These are phyloP conservation scores for Dipodomys merriami DNA, from an alignment of 2,113 vertebrate species.

Conservation along the genomic window DNA sequence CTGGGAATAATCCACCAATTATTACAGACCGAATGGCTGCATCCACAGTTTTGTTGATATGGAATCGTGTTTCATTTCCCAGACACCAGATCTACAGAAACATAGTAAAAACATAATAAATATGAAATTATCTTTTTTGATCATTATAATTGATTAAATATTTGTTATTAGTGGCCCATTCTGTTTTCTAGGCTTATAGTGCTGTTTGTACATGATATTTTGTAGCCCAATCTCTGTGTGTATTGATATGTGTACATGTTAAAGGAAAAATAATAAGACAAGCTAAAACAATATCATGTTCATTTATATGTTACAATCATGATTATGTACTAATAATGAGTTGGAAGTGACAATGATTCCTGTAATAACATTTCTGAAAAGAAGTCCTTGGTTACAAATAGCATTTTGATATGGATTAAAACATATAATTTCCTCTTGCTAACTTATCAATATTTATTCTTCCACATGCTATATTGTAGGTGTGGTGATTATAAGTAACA, in stretches of 20 bases:
- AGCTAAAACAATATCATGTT: neutral
- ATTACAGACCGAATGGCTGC: conserved; percentile 97
- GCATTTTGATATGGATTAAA: conserved; percentile 31
- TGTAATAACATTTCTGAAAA: neutral
- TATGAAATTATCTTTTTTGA: neutral
- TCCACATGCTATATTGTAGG: neutral
- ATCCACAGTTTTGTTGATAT: conserved; percentile 98
- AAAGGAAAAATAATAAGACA: neutral
- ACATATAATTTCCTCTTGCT: neutral
- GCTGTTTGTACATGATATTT: neutral
- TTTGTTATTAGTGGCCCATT: neutral
- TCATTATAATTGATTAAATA: neutral
- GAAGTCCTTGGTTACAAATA: neutral
- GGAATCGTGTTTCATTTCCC: conserved; percentile 98
- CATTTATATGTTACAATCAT: neutral
- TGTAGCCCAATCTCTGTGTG: neutral
- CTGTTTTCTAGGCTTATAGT: neutral
- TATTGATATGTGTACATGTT: neutral
- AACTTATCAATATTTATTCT: conserved; percentile 46
- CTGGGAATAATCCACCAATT: conserved; percentile 96
- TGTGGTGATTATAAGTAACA: neutral
- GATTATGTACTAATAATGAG: neutral
- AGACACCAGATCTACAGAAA: conserved; percentile 96
- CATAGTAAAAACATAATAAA: conserved; percentile 64
- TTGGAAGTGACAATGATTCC: neutral